phyloP scores from a whole-genome alignment of 2,797 vertebrate genomes.

The Podarcis siculus region DNA sequence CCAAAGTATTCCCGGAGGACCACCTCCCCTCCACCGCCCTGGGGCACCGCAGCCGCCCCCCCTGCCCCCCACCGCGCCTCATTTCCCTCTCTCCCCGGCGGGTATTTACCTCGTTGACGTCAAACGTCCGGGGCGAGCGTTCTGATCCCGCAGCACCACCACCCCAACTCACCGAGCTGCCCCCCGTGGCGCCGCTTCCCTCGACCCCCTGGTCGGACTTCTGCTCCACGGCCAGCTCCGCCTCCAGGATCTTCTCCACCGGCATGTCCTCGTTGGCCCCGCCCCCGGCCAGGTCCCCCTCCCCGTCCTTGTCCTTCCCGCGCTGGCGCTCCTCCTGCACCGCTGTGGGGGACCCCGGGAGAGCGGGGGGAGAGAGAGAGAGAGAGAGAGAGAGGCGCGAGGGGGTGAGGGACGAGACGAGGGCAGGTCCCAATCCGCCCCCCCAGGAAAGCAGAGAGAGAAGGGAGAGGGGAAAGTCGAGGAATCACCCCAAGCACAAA shows the following conservation, averaged over 20 bases:
- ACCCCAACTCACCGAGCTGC: slow-evolving; percentile 85
- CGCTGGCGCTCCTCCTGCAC: slow-evolving; percentile 93
- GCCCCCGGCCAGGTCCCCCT: slow-evolving; percentile 82
- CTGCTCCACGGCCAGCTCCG: slow-evolving; percentile 92
- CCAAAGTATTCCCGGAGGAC: too few relatives aligned
- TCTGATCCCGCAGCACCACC: slow-evolving; percentile 53
- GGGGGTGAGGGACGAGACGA: neutral
- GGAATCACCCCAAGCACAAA: neutral
- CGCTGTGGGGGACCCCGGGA: slow-evolving; percentile 72
- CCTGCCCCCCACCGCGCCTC: too few relatives aligned
- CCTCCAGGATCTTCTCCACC: slow-evolving; percentile 93
- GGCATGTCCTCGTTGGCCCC: slow-evolving; percentile 93
- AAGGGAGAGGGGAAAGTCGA: too few relatives aligned
- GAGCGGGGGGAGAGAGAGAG: too few relatives aligned
- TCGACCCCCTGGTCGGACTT: slow-evolving; percentile 92
- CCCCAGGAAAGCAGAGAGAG: neutral
- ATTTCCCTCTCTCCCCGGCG: neutral
- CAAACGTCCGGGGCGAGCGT: neutral
- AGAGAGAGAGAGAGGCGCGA: neutral
- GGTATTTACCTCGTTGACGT: slow-evolving; percentile 22
- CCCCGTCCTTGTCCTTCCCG: slow-evolving; percentile 81
- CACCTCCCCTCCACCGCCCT: too few relatives aligned
- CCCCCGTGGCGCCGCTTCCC: slow-evolving; percentile 80
- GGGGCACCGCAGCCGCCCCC: fast-evolving
- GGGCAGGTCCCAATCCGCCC: neutral